Evolutionary conservation across 2,113 vertebrate species (phyloP).

Genomic region (Hemiscyllium ocellatum): DNA sequence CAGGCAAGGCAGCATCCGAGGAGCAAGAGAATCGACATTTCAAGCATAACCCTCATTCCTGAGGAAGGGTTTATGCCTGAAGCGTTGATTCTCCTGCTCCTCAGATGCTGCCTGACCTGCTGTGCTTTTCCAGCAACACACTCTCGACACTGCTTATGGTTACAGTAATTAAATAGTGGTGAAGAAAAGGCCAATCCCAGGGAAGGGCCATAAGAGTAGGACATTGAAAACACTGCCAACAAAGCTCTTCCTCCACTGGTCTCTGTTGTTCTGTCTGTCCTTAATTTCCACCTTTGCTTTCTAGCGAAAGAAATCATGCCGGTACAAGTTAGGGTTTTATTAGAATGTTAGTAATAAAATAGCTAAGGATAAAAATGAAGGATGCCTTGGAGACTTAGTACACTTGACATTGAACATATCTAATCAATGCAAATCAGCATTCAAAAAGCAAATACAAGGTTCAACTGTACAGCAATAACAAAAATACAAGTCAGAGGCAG

Average conservation of each 20-base stretch:
- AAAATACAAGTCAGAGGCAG: neutral
- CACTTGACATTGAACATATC: neutral
- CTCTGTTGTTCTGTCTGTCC: neutral
- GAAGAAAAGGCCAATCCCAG: neutral
- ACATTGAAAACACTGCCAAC: neutral
- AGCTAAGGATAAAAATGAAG: neutral
- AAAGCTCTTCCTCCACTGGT: neutral
- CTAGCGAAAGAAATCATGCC: neutral
- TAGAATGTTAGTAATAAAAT: neutral
- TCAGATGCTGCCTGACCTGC: too few species aligned
- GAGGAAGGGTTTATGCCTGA: too few species aligned
- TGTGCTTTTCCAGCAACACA: too few species aligned
- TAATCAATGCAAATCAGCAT: neutral
- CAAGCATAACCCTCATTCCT: too few species aligned
- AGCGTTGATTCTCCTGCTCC: too few species aligned
- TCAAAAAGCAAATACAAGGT: neutral
- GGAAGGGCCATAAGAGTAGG: neutral
- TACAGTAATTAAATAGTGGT: neutral
- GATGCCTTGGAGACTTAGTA: neutral
- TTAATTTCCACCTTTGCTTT: neutral
- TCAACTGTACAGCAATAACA: neutral
- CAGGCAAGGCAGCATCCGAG: too few species aligned
- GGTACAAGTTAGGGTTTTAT: neutral
- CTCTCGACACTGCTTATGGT: too few species aligned
- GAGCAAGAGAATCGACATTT: too few species aligned